A percentile compares a stretch with the other conserved stretches of the same genome.
These are phyloP conservation scores for Oreochromis tanganicae DNA, from an alignment of 2,113 vertebrate species.

Conservation along the genomic window DNA sequence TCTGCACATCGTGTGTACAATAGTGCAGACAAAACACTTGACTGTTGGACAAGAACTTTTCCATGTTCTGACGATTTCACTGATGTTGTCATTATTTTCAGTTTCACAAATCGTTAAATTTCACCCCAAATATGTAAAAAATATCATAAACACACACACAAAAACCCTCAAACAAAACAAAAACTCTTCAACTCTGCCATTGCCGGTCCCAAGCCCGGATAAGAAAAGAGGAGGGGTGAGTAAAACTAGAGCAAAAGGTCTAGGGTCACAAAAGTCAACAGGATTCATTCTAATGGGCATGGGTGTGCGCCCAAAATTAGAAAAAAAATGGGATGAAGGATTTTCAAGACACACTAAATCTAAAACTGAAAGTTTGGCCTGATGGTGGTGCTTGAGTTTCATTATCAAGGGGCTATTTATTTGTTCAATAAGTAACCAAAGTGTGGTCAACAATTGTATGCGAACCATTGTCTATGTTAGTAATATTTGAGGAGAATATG, in stretches of 20 bases:
- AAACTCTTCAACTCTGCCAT: background rate
- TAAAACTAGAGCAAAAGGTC: background rate
- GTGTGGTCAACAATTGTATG: background rate
- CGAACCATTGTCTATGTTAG: background rate
- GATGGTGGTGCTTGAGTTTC: rapidly evolving
- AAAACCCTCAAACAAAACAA: background rate
- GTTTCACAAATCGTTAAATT: background rate
- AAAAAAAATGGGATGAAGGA: background rate
- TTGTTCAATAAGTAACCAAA: background rate
- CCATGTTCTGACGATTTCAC: background rate
- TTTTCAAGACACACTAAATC: background rate
- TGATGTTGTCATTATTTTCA: background rate
- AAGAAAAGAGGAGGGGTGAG: background rate
- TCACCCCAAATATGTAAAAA: background rate
- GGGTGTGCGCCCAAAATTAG: background rate
- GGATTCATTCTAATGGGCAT: background rate
- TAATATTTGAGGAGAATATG: background rate
- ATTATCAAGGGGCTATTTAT: background rate
- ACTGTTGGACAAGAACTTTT: background rate
- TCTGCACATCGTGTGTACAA: background rate
- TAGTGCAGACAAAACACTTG: background rate
- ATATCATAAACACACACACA: background rate
- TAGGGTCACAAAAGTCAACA: background rate
- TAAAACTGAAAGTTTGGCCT: background rate
- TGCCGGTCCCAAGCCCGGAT: background rate